Conservation (phyloP, 2,113 vertebrate genomes). For the Odobenus rosmarus region DNA sequence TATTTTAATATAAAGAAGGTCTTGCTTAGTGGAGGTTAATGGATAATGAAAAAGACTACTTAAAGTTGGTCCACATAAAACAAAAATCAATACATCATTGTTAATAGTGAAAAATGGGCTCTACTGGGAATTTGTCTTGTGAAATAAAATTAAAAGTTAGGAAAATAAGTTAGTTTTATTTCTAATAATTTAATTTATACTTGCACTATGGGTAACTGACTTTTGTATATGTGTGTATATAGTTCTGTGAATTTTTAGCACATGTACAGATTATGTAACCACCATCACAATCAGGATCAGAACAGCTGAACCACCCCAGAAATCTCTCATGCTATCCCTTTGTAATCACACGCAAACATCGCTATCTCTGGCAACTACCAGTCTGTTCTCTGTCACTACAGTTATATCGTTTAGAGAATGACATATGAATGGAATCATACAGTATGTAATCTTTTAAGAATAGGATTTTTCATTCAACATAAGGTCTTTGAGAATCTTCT, state of each 20-base stretch:
- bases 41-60: neutral
- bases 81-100: slow-evolving; percentile 11
- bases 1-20: slow-evolving; percentile 50
- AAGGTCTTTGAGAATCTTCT: slow-evolving; percentile 21
- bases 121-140: slow-evolving; percentile 4
- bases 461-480: slow-evolving; percentile 10
- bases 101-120: slow-evolving; percentile 21
- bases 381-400: neutral
- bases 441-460: slow-evolving; percentile 36
- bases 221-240: neutral
- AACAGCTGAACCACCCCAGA: neutral
- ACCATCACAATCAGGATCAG: slow-evolving; percentile 36
- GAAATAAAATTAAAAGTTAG: slow-evolving; percentile 48
- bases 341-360: neutral
- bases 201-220: neutral
- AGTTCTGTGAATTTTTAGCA: slow-evolving; percentile 7
- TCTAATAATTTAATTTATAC: slow-evolving; percentile 35
- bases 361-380: neutral
- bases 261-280: neutral
- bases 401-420: slow-evolving; percentile 33
- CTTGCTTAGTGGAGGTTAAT: slow-evolving; percentile 29
- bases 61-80: slow-evolving; percentile 23
- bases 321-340: neutral
- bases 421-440: neutral
- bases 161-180: slow-evolving; percentile 36